Evolutionary conservation across 2,888 invertebrate species (phyloP), one percentile per base, ranked within the genome.

Genomic region (Ernsta delagoae): DNA sequence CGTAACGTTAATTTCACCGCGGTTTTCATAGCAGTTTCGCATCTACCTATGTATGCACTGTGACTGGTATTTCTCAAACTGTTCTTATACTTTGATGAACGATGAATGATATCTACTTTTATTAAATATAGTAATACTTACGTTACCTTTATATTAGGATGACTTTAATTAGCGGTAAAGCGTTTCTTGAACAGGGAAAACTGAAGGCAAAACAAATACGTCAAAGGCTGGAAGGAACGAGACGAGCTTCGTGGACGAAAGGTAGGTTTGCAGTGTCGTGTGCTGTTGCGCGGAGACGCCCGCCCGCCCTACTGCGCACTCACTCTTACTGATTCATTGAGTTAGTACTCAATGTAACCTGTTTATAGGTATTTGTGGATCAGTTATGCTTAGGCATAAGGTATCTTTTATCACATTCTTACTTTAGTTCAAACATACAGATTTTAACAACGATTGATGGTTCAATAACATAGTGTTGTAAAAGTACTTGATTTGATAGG

Each of bases 231-330:
- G 16, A 39, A 45, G 54, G 3, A 56, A 34, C 59, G 54, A 67
- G 16, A 60, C 79, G 81, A 75, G 82, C 75, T 79, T 72, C 75
- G 76, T 71, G 75, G 79, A 82, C 82, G 81, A 83, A 76, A 76
- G 77, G 78, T 77, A 77, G 75, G 74, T 77, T 77, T 76, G 75
- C 75, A 82, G 77, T 85, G 85, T 76, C 82, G 83, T 78, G 74
- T 75, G 43, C 75, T 73, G 70, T 72, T 69, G 48, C 43, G 43
- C 43, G 43, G 43, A 4, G 43, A 11, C 41, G 41, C 4, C 43
- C 11, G 43, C 43, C 43, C 43, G 43, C 43, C 43, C 43, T 45
- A 45, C 43, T 45, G 43, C 43, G 43, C 43, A 45, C 8, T 45
- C 43, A n/a, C 11, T 45, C 11, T 11, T 45, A 45, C 43, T 45